Evolutionary conservation across 2,888 invertebrate species (phyloP).

Genomic region (Colletes collaris): DNA sequence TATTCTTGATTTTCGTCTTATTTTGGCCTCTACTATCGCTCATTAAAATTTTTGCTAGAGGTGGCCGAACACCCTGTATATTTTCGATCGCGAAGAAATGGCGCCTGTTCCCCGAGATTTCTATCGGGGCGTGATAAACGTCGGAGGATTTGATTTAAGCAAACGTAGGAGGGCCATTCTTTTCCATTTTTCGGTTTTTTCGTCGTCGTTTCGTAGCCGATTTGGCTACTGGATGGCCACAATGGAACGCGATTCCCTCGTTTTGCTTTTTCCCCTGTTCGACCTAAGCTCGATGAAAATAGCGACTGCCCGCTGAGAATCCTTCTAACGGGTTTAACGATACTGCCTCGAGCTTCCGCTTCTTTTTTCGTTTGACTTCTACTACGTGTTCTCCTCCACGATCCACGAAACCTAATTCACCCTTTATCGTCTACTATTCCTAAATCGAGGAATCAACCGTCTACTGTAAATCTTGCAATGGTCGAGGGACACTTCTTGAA

Average conservation of each 20-base stretch:
- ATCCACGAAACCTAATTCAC: neutral
- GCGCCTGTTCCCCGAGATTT: neutral
- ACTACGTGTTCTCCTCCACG: neutral
- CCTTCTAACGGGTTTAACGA: constrained; percentile 23
- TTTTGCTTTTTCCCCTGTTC: neutral
- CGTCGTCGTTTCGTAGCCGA: neutral
- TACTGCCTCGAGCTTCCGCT: constrained; percentile 12
- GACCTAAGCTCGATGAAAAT: constrained; percentile 9
- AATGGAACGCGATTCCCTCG: constrained; percentile 16
- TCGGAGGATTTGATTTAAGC: constrained; percentile 30
- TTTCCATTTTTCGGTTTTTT: constrained; percentile 3
- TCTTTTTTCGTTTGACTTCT: constrained; percentile 2
- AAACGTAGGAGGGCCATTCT: constrained; percentile 27
- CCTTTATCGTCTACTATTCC: neutral
- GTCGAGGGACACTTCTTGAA: neutral
- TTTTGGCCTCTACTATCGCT: too few relatives aligned
- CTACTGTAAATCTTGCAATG: neutral
- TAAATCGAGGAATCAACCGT: neutral
- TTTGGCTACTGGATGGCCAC: constrained; percentile 35
- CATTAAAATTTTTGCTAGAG: too few relatives aligned
- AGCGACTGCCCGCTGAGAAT: constrained; percentile 40
- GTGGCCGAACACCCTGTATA: neutral
- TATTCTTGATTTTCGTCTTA: too few relatives aligned
- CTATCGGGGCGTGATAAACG: constrained; percentile 6
- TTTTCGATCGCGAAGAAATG: constrained; percentile 15